These are phyloP conservation scores for Peromyscus maniculatus DNA, from an alignment of 2,113 vertebrate genomes.

Conservation along the genomic window DNA sequence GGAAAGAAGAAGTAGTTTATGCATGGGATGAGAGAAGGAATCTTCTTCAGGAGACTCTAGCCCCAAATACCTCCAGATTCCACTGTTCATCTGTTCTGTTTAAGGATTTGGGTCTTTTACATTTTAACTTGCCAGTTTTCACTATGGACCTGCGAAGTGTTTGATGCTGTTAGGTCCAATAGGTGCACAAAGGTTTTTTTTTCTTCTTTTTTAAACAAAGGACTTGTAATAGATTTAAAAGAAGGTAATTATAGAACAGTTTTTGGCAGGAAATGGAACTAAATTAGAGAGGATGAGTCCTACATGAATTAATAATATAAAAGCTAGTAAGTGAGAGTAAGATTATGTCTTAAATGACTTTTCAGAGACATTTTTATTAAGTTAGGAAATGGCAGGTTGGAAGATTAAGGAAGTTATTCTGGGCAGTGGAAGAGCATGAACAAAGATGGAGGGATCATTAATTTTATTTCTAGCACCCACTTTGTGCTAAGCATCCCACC, in stretches of 20 bases:
- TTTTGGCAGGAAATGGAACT: neutral
- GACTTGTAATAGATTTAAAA: neutral
- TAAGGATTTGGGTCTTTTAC: neutral
- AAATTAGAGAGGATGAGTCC: neutral
- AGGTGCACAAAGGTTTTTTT: neutral
- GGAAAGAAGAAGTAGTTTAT: neutral
- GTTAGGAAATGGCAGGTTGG: neutral
- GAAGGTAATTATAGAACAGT: conserved; percentile 37
- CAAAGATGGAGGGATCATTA: neutral
- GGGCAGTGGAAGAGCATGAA: neutral
- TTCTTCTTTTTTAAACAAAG: neutral
- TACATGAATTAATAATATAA: conserved; percentile 33
- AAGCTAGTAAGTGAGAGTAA: neutral
- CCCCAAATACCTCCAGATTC: neutral
- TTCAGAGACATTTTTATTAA: neutral
- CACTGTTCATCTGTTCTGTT: neutral
- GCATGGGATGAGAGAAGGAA: neutral
- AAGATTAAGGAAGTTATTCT: neutral
- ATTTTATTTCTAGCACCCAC: neutral
- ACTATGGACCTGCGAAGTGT: neutral
- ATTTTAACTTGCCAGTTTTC: neutral
- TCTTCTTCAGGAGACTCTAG: neutral
- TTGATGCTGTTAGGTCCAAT: neutral
- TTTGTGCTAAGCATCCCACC: neutral
- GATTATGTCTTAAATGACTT: conserved; percentile 11